Base-by-base conservation (phyloP, 1,140 invertebrate genomes). In the Aleiodes sp. region DNA sequence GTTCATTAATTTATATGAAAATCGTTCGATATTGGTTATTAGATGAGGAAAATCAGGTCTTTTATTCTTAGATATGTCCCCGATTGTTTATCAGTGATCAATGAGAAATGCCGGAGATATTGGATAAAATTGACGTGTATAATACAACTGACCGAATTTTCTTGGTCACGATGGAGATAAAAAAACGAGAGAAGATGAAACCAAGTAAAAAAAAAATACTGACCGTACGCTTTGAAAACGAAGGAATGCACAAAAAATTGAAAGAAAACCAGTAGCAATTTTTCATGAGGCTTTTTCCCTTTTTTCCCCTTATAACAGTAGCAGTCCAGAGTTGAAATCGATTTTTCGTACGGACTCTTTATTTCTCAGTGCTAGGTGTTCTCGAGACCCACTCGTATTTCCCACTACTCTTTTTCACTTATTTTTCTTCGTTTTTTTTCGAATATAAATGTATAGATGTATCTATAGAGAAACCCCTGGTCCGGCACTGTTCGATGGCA, bases 301-400 rank as follows among this genome's bases (percentile, higher is more conserved):
- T 52, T 52, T 52, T 52, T 52, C 12, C 28, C 29, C 62, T 64
- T 24, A 28, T 46, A 52, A 16, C 39, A 43, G 37, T 65, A 52
- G 41, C 41, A 10, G 28, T 65, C 43, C 39, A 31, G 41, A 65
- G 43, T 65, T 52, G 43, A 65, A 65, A 65, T 65, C 41, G 63
- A 65, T 65, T 65, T 43, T 65, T 41, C 43, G 41, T 46, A 65
- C 63, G 29, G 63, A 65, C 26, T 41, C 63, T 65, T 46, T 41
- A 46, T 41, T 46, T 65, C 43, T 65, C 63, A 28, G 12, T 28
- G 63, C 46, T 52, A 65, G 41, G 24, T 43, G 43, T 35, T 35
- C 26, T 61, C 59, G 31, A 31, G 14, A 33, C 33, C 33, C 59
- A 16, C 57, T 61, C 33, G 59, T 61, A 61, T 61, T 35, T 37